Percentiles rank a stretch among this genome's conserved stretches.
phyloP scores from a whole-genome alignment of 2,113 vertebrate species.

The Phaethon lepturus region DNA sequence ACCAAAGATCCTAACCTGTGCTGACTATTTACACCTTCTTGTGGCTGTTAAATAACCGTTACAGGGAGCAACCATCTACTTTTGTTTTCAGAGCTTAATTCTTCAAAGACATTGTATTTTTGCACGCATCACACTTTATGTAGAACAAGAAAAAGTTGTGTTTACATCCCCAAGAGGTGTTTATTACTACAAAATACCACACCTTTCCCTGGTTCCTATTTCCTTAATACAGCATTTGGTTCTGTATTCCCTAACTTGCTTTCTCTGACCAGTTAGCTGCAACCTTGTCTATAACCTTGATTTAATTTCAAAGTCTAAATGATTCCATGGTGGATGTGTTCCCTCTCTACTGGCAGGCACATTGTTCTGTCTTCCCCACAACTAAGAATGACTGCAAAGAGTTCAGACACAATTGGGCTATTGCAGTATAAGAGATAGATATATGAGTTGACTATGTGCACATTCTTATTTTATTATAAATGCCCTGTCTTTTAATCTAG shows the following conservation, averaged over 20 bases:
- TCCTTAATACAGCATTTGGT: not conserved
- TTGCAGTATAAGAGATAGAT: not conserved
- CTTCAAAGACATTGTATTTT: not conserved
- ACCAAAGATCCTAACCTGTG: not conserved
- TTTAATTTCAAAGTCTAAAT: not conserved
- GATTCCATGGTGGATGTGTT: rapidly evolving
- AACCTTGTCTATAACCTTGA: not conserved
- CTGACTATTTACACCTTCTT: not conserved
- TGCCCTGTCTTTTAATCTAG: not conserved
- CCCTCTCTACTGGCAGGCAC: not conserved
- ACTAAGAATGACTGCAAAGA: not conserved
- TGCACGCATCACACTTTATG: not conserved
- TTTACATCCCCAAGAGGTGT: not conserved
- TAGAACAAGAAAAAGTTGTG: not conserved
- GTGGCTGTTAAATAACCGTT: not conserved
- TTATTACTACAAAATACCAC: not conserved
- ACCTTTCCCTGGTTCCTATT: not conserved
- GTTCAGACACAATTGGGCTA: not conserved
- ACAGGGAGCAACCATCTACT: not conserved
- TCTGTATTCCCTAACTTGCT: not conserved
- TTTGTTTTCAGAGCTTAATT: not conserved
- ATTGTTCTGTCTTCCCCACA: not conserved
- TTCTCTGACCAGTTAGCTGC: not conserved
- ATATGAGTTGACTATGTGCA: not conserved
- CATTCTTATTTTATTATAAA: not conserved